Evolutionary conservation across 1,140 invertebrate genomes (phyloP), one percentile per base, ranked within the genome.

Genomic region (Anoplolepis gracilipes): DNA sequence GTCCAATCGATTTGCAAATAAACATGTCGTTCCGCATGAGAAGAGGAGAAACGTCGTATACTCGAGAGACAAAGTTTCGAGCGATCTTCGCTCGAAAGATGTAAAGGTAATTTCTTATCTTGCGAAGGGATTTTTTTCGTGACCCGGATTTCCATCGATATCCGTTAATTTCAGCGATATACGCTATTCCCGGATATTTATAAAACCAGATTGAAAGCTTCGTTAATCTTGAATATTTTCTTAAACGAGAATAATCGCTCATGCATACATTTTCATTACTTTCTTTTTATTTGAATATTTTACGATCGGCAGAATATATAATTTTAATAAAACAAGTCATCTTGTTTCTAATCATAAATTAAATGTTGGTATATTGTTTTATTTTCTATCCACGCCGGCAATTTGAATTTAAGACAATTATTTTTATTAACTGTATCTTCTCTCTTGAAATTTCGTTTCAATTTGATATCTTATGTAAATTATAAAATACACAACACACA

Each of bases 1-100:
- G 77, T 81, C 5, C 22, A 25, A 6, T 0, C 55, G 82, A 65
- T 76, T 84, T n/a, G 42, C 64, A 78, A 75, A 78, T 78, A 85
- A 85, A 78, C 73, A 69, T n/a, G 2, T 69, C 49, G 84, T 85
- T 85, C 62, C 73, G 84, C 84, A 69, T 69, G 73, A 78, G 57
- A 16, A 39, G 62, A 85, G 42, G 84, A 69, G 84, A 78, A 78
- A 78, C 73, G 72, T n/a, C 13, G 19, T 42, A 13, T 28, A 22
- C 57, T 36, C 19, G 42, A 55, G 42, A 55, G 55, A 30, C 55
- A 7, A 46, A 62, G 57, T 10, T 25, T n/a, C n/a, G n/a, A n/a
- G 36, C 75, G 59, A 49, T 77, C 28, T 65, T 49, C 28, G 59
- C 30, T 19, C 10, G 55, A 49, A 49, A 49, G 39, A 19, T 10